Conservation (phyloP, 2,888 invertebrate genomes). For the Junonia oenone region DNA sequence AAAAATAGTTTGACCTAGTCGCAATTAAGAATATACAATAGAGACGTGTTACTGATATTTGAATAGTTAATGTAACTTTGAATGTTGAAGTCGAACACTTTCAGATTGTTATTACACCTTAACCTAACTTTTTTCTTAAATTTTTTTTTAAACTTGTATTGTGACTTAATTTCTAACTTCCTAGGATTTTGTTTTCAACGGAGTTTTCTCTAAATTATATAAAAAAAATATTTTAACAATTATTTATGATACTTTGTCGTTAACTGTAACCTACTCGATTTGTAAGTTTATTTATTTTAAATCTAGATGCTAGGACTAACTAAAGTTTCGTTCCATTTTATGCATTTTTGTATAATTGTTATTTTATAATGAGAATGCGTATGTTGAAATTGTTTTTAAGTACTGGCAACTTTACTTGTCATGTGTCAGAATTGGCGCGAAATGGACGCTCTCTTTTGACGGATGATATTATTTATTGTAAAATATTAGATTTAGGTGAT, state of each 20-base stretch:
- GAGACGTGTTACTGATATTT: constrained; percentile 1
- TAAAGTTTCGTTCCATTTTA: constrained; percentile 69
- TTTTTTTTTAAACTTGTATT: constrained; percentile 1
- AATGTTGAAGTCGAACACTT: not conserved
- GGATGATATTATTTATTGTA: constrained; percentile 37
- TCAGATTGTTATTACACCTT: constrained; percentile 7
- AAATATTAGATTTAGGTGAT: constrained; percentile 43
- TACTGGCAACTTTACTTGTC: constrained; percentile 34
- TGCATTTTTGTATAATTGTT: constrained; percentile 76
- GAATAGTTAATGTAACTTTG: not conserved
- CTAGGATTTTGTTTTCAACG: constrained; percentile 67
- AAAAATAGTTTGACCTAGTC: constrained; percentile 40
- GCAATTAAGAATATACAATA: constrained; percentile 27
- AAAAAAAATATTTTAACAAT: constrained; percentile 9
- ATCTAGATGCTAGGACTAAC: constrained; percentile 49
- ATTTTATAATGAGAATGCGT: constrained; percentile 62
- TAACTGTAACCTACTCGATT: constrained; percentile 26
- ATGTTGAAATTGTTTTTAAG: constrained; percentile 64
- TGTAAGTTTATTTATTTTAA: constrained; percentile 49
- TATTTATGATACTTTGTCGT: constrained; percentile 25
- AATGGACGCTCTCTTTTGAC: constrained; percentile 31
- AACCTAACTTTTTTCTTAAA: not conserved
- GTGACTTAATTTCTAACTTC: constrained; percentile 44
- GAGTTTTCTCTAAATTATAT: constrained; percentile 12
- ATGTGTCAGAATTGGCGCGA: constrained; percentile 32